Base-by-base conservation (phyloP, 2,888 invertebrate species). In the Autographa pulchrina region DNA sequence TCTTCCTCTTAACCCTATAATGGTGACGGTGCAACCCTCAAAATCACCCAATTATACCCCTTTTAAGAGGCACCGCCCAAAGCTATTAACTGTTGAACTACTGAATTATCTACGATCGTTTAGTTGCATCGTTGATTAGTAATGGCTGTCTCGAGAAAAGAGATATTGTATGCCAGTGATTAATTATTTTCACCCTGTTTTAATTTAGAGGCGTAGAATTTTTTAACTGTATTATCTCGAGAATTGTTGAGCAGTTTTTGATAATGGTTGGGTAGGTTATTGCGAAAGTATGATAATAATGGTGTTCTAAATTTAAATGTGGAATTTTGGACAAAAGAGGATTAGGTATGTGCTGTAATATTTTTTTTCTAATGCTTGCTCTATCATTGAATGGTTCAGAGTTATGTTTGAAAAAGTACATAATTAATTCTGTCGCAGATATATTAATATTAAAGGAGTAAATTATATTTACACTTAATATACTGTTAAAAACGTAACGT, bases 31-130 rank as follows among this genome's bases (percentile, higher is more conserved):
- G 94, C 94, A 93, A 76, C 92, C 94, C 93, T 91, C 90, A 92
- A 90, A 90, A 92, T 90, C 88, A 91, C 89, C 93, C 92, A 94
- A 94, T 94, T 93, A 93, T 92, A 92, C 90, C 92, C 93, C 90
- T 92, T 92, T 93, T 90, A 92, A 90, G 89, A 89, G 89, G 88
- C 80, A 88, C 92, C 93, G 92, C 92, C 92, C 90, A 88, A 89
- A 77, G 89, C 92, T 90, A 93, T 93, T 94, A 93, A 89, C 89
- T 86, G 83, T 86, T 92, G 86, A 88, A 90, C 91, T 86, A 89
- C 90, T 92, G 93, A 95, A 94, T 94, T 94, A 94, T 94, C 92
- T 90, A 85, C 77, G 88, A 89, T 93, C 93, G 92, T 94, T 56
- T 93, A 92, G 81, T 83, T 77, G 83, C 88, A 85, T 89, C 88